phyloP scores from a whole-genome alignment of 2,888 invertebrate species.

The Fabriciana adippe region DNA sequence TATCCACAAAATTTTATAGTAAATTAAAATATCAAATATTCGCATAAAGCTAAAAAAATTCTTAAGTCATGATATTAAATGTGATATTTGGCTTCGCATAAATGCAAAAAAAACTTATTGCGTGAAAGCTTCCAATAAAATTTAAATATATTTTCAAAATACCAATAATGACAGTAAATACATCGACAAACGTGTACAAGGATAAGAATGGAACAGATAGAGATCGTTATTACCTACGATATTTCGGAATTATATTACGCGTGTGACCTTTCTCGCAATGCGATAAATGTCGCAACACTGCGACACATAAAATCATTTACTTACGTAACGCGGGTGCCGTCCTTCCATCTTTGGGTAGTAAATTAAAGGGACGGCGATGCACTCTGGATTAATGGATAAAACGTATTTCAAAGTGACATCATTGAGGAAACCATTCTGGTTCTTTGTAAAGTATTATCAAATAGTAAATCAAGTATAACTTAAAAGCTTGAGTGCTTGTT shows the following conservation, averaged over 20 bases:
- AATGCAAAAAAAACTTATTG: too few relatives aligned
- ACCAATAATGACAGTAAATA: not conserved
- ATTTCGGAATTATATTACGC: slow-evolving; percentile 54
- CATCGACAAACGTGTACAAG: not conserved
- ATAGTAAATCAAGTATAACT: too few relatives aligned
- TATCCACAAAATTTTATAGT: too few relatives aligned
- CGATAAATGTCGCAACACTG: slow-evolving; percentile 48
- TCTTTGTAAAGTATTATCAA: not conserved
- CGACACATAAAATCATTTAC: slow-evolving; percentile 44
- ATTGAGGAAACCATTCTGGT: not conserved
- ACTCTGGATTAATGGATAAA: slow-evolving; percentile 9
- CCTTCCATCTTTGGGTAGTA: slow-evolving; percentile 17
- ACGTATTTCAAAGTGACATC: not conserved
- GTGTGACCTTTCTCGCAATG: slow-evolving; percentile 51
- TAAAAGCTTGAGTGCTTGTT: too few relatives aligned
- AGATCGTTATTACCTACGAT: slow-evolving; percentile 39
- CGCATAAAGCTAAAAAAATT: too few relatives aligned
- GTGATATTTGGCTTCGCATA: too few relatives aligned
- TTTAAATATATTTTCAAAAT: too few relatives aligned
- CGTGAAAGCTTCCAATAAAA: too few relatives aligned
- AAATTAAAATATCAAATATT: too few relatives aligned
- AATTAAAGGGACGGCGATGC: slow-evolving; percentile 15
- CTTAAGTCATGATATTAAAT: too few relatives aligned
- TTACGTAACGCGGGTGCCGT: slow-evolving; percentile 36
- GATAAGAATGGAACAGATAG: not conserved